phyloP scores from a whole-genome alignment of 2,797 vertebrate species.

The Steatocranus sp. region DNA sequence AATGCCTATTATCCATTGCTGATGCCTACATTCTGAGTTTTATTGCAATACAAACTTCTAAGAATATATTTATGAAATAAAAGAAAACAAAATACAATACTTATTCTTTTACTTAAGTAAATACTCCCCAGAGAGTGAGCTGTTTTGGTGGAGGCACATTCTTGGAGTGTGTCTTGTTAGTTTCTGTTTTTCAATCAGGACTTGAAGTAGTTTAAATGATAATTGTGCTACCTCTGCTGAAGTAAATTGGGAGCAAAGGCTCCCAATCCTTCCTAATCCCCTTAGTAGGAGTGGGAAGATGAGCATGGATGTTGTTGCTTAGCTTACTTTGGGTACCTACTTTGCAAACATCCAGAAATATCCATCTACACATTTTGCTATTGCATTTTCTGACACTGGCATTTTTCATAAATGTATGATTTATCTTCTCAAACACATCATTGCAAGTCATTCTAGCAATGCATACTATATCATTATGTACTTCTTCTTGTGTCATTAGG shows the following conservation, averaged over 20 bases:
- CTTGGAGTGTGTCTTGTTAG: background rate
- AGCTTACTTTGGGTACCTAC: background rate
- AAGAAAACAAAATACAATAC: background rate
- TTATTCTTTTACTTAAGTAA: background rate
- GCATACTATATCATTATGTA: background rate
- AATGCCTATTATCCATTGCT: background rate
- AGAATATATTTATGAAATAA: background rate
- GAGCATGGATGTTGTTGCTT: background rate
- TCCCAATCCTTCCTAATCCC: background rate
- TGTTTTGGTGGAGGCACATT: background rate
- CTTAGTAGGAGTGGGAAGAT: background rate
- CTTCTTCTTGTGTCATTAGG: background rate
- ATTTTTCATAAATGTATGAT: slow-evolving; percentile 4
- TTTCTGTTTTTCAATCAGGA: background rate
- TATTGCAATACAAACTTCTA: background rate
- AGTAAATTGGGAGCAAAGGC: background rate
- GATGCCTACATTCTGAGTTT: background rate
- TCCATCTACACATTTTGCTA: background rate
- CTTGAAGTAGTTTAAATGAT: background rate
- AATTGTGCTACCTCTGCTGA: background rate
- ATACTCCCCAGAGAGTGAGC: background rate
- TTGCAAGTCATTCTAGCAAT: background rate
- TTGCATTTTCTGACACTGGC: slow-evolving; percentile 7
- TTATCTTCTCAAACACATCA: slow-evolving; percentile 13
- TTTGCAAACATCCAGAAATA: background rate